A percentile compares a stretch with the other conserved stretches of the same genome.
Evolutionary conservation across 1,140 invertebrate genomes (phyloP).

Genomic region (Drosophila neocordata): DNA sequence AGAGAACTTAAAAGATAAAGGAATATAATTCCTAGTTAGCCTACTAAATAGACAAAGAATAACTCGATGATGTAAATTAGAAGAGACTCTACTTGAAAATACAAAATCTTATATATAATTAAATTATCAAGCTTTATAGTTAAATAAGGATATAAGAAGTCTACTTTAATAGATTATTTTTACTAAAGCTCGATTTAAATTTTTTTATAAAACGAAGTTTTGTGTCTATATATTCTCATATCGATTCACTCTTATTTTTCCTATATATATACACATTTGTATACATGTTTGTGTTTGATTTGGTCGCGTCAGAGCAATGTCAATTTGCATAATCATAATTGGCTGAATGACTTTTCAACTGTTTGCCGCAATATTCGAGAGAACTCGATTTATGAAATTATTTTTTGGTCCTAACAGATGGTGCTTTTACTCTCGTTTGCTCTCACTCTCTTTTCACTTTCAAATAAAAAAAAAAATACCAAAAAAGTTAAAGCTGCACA

Average conservation of each 20-base stretch:
- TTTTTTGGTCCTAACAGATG: constrained; percentile 36
- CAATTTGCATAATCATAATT: constrained; percentile 45
- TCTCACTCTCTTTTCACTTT: constrained; percentile 42
- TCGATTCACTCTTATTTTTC: constrained; percentile 22
- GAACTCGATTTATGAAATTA: constrained; percentile 43
- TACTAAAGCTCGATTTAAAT: no score
- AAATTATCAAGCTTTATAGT: no score
- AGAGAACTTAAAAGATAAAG: no score
- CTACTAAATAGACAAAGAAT: no score
- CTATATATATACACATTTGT: not conserved
- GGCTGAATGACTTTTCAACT: constrained; percentile 32
- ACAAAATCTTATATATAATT: no score
- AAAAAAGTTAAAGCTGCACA: constrained; percentile 26
- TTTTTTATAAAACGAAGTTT: no score
- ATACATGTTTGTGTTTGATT: not conserved
- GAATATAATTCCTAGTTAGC: no score
- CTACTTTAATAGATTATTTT: no score
- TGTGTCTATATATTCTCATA: not conserved
- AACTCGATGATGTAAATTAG: no score
- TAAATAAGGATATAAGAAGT: no score
- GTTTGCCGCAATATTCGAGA: constrained; percentile 22
- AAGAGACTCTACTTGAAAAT: no score
- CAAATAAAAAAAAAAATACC: constrained; percentile 17
- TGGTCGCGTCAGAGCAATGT: constrained; percentile 22
- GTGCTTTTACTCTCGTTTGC: not conserved